Conservation (phyloP, 2,113 vertebrate genomes). For the Anolis carolinensis region DNA sequence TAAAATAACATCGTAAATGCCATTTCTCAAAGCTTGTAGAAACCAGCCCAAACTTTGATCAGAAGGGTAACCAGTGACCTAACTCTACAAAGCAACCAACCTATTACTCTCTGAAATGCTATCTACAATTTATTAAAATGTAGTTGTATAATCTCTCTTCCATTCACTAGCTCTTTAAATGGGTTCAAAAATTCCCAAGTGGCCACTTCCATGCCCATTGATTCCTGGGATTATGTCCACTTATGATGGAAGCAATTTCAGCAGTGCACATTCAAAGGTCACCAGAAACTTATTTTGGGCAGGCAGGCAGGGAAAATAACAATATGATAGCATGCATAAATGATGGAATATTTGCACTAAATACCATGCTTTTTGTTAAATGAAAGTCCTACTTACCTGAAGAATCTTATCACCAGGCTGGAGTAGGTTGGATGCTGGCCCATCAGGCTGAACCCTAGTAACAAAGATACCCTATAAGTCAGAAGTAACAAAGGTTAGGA, state of each 20-base stretch:
- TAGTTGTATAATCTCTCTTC: background rate
- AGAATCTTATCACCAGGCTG: constrained; percentile 98
- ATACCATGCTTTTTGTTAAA: constrained; percentile 10
- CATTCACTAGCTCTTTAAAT: background rate
- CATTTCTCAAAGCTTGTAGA: background rate
- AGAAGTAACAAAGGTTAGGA: constrained; percentile 99
- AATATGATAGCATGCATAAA: constrained; percentile 1
- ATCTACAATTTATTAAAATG: background rate
- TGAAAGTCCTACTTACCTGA: constrained; percentile 83
- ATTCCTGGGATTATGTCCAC: background rate
- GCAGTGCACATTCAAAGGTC: background rate
- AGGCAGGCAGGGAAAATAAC: constrained; percentile 1
- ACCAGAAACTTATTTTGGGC: background rate
- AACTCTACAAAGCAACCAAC: background rate
- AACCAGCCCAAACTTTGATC: too few relatives aligned
- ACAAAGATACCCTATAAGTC: constrained; percentile 99
- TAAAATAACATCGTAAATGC: background rate
- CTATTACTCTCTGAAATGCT: background rate
- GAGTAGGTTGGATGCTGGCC: constrained; percentile 90
- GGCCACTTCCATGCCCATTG: background rate
- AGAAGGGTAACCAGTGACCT: background rate
- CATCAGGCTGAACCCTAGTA: constrained; percentile 99
- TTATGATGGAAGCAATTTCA: background rate
- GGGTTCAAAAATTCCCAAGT: background rate
- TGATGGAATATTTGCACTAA: background rate